Conservation (phyloP, 1,140 invertebrate genomes). For the Drosophila kikkawai region DNA sequence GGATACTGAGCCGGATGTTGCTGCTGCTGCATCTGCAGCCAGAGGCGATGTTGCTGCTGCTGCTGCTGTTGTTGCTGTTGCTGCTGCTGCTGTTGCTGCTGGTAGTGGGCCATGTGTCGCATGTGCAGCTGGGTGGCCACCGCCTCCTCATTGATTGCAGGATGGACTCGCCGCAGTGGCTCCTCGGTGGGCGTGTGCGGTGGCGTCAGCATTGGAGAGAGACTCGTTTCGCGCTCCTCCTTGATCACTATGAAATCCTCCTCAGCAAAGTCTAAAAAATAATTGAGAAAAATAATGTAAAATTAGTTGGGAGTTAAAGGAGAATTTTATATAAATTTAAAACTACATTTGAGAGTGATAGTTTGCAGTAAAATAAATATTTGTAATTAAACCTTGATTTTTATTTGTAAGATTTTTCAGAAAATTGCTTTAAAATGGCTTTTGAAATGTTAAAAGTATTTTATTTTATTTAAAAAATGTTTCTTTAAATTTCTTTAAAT, state of each 20-base stretch:
- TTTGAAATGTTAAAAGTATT: neutral
- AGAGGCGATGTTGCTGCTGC: slow-evolving; percentile 75
- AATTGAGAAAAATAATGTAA: neutral
- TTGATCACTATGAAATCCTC: slow-evolving; percentile 86
- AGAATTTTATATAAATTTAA: no score
- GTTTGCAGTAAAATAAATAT: neutral
- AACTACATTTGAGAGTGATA: neutral
- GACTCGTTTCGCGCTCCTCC: slow-evolving; percentile 87
- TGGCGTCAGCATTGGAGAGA: slow-evolving; percentile 89
- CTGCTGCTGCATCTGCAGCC: slow-evolving; percentile 68
- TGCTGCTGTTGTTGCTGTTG: slow-evolving; percentile 60
- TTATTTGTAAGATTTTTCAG: no score
- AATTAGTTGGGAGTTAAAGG: slow-evolving; percentile 19
- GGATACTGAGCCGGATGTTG: slow-evolving; percentile 63
- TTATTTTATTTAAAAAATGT: neutral
- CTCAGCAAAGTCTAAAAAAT: slow-evolving; percentile 74
- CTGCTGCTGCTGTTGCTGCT: slow-evolving; percentile 70
- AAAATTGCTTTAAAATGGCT: neutral
- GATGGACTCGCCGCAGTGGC: slow-evolving; percentile 64
- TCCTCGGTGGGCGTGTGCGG: slow-evolving; percentile 90
- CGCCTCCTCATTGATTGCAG: slow-evolving; percentile 74
- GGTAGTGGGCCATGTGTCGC: slow-evolving; percentile 76
- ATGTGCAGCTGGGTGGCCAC: slow-evolving; percentile 68
- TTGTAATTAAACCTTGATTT: neutral
- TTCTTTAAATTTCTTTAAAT: neutral